Evolutionary conservation across 2,888 invertebrate genomes (phyloP).

Genomic region (Ischnus inquisitorius): DNA sequence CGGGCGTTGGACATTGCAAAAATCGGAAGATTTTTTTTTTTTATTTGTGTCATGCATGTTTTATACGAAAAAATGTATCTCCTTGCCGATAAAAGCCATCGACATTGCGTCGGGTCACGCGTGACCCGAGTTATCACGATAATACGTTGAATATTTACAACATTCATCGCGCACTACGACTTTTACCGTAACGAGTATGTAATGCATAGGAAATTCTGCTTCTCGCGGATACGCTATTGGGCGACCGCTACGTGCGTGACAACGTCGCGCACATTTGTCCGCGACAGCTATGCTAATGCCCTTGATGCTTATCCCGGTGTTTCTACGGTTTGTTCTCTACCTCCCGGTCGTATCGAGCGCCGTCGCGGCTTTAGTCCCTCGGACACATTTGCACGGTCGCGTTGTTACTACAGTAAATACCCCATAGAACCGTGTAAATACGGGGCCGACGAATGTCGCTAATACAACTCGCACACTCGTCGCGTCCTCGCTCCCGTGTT

Average conservation of each 20-base stretch:
- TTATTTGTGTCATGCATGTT: too few species aligned
- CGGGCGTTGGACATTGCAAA: too few species aligned
- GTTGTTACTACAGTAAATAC: slow-evolving; percentile 16
- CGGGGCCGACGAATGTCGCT: not conserved
- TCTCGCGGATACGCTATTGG: not conserved
- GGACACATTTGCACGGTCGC: not conserved
- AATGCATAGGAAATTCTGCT: slow-evolving; percentile 15
- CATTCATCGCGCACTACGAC: slow-evolving; percentile 5
- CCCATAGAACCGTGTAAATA: slow-evolving; percentile 6
- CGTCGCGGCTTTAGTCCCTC: not conserved
- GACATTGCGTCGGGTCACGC: not conserved
- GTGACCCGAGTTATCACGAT: slow-evolving; percentile 16
- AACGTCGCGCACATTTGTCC: slow-evolving; percentile 31
- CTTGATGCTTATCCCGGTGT: slow-evolving; percentile 28
- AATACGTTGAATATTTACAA: slow-evolving; percentile 25
- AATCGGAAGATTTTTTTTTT: too few species aligned
- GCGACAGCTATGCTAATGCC: slow-evolving; percentile 35
- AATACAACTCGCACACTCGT: not conserved
- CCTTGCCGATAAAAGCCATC: not conserved
- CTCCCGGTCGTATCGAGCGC: slow-evolving; percentile 12
- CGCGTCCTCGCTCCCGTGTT: not conserved
- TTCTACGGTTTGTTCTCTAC: not conserved
- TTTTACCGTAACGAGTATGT: slow-evolving; percentile 17
- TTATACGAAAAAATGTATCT: too few species aligned
- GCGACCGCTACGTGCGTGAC: slow-evolving; percentile 29